Evolutionary conservation across 1,140 invertebrate genomes (phyloP).

Genomic region (Zophobas atratus): DNA sequence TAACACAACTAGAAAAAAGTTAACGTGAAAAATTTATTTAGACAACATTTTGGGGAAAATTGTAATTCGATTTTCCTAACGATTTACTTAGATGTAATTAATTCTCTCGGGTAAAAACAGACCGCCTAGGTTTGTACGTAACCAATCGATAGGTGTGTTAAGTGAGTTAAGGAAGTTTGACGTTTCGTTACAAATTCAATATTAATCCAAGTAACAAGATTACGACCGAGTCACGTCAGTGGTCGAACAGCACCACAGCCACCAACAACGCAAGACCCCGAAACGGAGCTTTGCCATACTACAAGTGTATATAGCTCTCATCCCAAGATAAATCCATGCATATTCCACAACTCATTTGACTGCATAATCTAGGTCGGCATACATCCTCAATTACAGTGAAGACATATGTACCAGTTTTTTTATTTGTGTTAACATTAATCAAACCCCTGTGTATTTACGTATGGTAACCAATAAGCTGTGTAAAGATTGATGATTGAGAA

Average conservation of each 20-base stretch:
- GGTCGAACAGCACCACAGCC: constrained; percentile 25
- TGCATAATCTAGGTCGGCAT: constrained; percentile 60
- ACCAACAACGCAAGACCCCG: constrained; percentile 20
- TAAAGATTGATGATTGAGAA: too few species aligned
- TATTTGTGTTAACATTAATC: too few species aligned
- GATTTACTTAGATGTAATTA: not conserved
- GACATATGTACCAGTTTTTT: too few species aligned
- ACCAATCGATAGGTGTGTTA: constrained; percentile 36
- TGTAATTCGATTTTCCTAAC: not conserved
- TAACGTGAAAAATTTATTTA: not conserved
- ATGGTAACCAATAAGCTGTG: too few species aligned
- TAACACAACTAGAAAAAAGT: too few species aligned
- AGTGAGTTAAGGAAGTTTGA: constrained; percentile 40
- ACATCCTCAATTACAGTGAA: constrained; percentile 59
- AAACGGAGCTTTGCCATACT: constrained; percentile 28
- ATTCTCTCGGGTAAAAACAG: not conserved
- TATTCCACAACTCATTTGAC: constrained; percentile 65
- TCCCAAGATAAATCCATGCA: constrained; percentile 60
- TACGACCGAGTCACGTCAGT: constrained; percentile 32
- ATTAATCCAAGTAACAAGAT: constrained; percentile 34
- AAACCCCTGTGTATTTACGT: too few species aligned
- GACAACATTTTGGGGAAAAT: not conserved
- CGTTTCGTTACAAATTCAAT: constrained; percentile 40
- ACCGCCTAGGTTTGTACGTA: constrained; percentile 29
- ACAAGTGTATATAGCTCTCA: constrained; percentile 49